Base-by-base conservation (phyloP, 2,888 invertebrate genomes). In the Cetonia aurata region DNA sequence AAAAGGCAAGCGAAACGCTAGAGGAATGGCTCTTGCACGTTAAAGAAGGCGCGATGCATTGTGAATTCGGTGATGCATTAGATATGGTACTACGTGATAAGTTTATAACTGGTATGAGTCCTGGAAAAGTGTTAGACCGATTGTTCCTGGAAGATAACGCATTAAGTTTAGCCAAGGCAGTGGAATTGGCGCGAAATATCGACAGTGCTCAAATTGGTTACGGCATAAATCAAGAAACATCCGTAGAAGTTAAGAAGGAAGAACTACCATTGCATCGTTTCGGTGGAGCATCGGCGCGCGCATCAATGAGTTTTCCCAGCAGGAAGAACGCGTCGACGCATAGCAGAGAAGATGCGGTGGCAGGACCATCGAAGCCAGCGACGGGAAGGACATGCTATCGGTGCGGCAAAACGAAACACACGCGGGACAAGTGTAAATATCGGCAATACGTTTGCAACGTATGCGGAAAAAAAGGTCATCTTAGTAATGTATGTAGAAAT, bases 31-130 rank as follows among this genome's bases (percentile, higher is more conserved):
- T 65, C 59, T 73, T 71, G 8, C 44, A 70, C 12, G 57, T 75
- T 1, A 75, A 74, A 46, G 70, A 71, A 15, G 19, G 53, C 9
- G 73, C 75, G 17, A 62, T 66, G 9, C 67, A 71, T 50, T 75
- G 75, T 42, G 70, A 72, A 25, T 75, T 75, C 55, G 71, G 72
- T 4, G 17, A 6, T 6, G 37, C n/a, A 4, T 50, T 72, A 12
- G 57, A 62, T 12, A 57, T 48, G 10, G 48, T 10, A 6, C 12
- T 72, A 19, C 53, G 60, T 6, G 67, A 66, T 56, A 72, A 72
- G 42, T 72, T 72, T 44, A 65, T 72, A 17, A 50, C 60, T 10
- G 67, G 72, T 33, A 41, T 72, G 69, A 46, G 42, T n/a, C 67
- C 69, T 1, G 70, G 72, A 10, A 70, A 50, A 41, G 25, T 72